phyloP scores from a whole-genome alignment of 2,113 vertebrate genomes.

The Gulo gulo region DNA sequence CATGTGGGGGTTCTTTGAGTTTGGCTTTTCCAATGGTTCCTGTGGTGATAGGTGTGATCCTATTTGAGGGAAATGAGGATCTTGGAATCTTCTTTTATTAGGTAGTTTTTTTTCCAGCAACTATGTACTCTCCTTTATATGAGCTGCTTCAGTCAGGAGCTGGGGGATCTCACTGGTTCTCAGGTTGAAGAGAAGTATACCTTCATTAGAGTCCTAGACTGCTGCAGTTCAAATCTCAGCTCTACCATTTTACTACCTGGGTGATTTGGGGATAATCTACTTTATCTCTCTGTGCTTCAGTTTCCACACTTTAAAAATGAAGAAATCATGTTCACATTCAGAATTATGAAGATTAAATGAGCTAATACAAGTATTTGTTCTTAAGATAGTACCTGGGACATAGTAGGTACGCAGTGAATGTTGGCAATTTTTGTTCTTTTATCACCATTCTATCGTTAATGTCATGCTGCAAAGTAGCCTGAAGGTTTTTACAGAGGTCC shows the following conservation, averaged over 20 bases:
- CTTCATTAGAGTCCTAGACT: not conserved
- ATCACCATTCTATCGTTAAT: not conserved
- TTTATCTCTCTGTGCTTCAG: not conserved
- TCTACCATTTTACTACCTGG: not conserved
- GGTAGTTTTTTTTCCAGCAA: not conserved
- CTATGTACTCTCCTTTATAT: not conserved
- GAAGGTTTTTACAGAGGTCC: not conserved
- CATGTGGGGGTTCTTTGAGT: not conserved
- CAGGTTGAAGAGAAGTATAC: not conserved
- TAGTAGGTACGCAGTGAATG: not conserved
- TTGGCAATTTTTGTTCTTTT: not conserved
- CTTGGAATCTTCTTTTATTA: not conserved
- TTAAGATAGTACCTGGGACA: not conserved
- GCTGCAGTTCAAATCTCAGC: not conserved
- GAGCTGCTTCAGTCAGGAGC: not conserved
- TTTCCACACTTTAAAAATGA: not conserved
- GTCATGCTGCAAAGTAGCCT: not conserved
- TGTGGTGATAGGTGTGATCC: not conserved
- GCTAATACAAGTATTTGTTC: not conserved
- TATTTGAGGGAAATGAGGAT: not conserved
- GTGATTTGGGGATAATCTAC: not conserved
- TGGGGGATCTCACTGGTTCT: not conserved
- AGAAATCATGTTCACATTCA: not conserved
- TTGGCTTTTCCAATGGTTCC: not conserved
- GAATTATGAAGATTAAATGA: not conserved